Base-by-base conservation (phyloP, 2,113 vertebrate genomes). In the Mus spicilegus region DNA sequence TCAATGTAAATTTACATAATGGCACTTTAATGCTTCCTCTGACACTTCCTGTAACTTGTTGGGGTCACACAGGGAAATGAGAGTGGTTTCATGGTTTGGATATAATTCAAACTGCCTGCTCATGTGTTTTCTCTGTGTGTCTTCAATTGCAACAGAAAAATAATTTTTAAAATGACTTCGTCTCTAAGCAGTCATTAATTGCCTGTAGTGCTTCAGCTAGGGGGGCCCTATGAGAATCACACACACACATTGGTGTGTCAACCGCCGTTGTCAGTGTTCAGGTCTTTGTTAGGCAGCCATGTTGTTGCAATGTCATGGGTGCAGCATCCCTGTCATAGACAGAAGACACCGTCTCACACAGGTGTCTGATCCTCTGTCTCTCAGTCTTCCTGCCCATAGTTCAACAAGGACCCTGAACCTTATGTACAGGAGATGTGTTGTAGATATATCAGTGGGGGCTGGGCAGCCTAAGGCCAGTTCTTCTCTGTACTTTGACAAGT, bases 1-100 rank as follows among this genome's bases (percentile, higher is more conserved):
- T 96, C 91, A 22, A 69, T 61, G 46, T 92, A 87, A 73, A 92
- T 96, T 94, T 90, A 22, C 42, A 78, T 70, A 67, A 61, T 54
- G 75, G 42, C 70, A 49, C 76, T 84, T 96, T 78, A 61, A 87
- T 69, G 49, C 67, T 90, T 90, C 70, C 51, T 33, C 73, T 90
- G 93, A 89, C 91, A 80, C 91, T 89, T 91, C 69, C 72, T 81
- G 30, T 42, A 82, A 75, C 58, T 81, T 81, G 90, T 65, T 22
- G 13, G 49, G 82, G 94, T 91, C 82, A 94, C 26, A 78, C 54
- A 72, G 49, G 80, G 76, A 82, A n/a, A 78, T 2, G 3, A 80
- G 93, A 89, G 72, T 67, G 75, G 24, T 54, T 81, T 87, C 78
- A 51, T 72, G 73, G 42, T 90, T 82, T 89, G n/a, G 46, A n/a